Base-by-base conservation (phyloP, 2,888 invertebrate species). In the Cheilosia soror region DNA sequence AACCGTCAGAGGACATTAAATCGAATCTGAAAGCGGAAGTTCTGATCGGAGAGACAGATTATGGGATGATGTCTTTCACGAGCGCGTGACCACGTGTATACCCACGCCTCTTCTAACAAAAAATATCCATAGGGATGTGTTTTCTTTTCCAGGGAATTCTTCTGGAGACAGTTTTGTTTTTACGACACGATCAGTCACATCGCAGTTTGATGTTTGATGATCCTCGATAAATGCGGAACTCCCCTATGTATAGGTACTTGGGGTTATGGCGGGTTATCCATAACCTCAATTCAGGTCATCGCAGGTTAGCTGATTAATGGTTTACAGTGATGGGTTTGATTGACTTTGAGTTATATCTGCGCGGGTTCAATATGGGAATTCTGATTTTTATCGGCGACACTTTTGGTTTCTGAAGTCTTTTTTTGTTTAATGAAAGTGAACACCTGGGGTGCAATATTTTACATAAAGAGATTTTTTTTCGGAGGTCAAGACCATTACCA, bases 1-100 rank as follows among this genome's bases (percentile, higher is more conserved):
- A 75, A 66, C 51, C 42, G 47, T 29, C 27, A 49, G 51, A 60
- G 25, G 63, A 84, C 73, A 84, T 79, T 79, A 79, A 84, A 77
- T 84, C 57, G 77, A 73, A 63, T 73, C 83, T 69, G 25, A 69
- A 79, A 84, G 69, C 83, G 83, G 83, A 84, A 84, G 83, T 84
- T 75, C 69, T 79, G 83, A 84, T 84, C 83, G 55, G 31, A 78
- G 55, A 27, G 44, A 63, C 44, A 79, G 79, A 73, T 73, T 57
- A 63, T 66, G 65, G 73, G 40, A 62, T 68, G 68, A 68, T 83
- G 55, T 73, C 40, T 79, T 69, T 68, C 42, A 58, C 51, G 53
- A 79, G 83, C 75, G 83, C 75, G 83, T 84, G 83, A 84, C 83
- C 83, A 79, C 83, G 78, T 78, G 83, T 37, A 4, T 51, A 60